Base-by-base conservation (phyloP, 2,113 vertebrate species). In the Pygoscelis adeliae region DNA sequence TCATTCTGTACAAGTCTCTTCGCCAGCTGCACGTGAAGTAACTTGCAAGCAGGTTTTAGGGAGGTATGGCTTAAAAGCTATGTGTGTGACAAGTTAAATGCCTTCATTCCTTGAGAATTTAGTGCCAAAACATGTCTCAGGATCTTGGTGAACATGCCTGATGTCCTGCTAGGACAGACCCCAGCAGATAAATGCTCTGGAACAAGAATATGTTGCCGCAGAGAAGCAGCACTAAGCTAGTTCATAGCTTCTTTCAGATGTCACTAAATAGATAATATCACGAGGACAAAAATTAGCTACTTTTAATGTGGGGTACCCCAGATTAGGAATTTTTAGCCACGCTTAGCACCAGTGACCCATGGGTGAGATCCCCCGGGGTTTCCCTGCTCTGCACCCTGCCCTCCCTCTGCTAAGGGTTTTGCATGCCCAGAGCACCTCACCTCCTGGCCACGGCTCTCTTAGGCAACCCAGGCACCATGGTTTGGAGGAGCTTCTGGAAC, bases 401-500 rank as follows among this genome's bases (percentile, higher is more conserved):
- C 20, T 65, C 32, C 74, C 46, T 62, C 15, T 3, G 15, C 65
- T 29, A 15, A 84, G 61, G 53, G 5, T 76, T 76, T 74, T 76
- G 78, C 53, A 66, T 15, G 19, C 73, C 55, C 20, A 3, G 3
- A 58, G 49, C 30, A 34, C 30, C 83, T 97, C 58, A 98, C 82
- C 89, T 90, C 74, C 77, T 95, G 72, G 67, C 38, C n/a, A 13
- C 0, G 0, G 27, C 36, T 77, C 8, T 80, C 22, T 23, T 72
- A 4, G 47, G 38, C 70, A 93, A 76, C 29, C 20, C 44, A 83
- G 87, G 81, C 73, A 91, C 70, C 66, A 65, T 2, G n/a, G 66
- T n/a, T 80, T 72, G 93, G 81, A 97, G 53, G 53, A 85, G 15
- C 44, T 76, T 50, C 70, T 87, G 91, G 52, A 95, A 29, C 18